phyloP scores from a whole-genome alignment of 2,888 invertebrate species.

The Dasysyrphus tricinctus region DNA sequence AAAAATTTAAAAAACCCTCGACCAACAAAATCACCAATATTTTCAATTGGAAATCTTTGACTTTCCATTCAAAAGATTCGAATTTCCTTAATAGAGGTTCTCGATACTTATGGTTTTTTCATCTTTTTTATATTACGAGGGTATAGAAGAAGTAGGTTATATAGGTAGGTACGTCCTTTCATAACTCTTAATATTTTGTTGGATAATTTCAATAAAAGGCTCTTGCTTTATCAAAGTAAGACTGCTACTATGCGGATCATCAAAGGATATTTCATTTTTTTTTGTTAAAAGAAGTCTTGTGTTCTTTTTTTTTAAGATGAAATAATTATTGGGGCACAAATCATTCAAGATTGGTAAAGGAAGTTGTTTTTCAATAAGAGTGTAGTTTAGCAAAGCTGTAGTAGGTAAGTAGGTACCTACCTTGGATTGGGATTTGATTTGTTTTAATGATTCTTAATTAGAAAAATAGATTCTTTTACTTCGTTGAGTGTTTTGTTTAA shows the following conservation, averaged over 20 bases:
- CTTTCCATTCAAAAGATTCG: constrained; percentile 58
- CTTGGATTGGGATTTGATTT: constrained; percentile 30
- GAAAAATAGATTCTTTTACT: constrained; percentile 16
- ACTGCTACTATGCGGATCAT: constrained; percentile 34
- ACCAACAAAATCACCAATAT: constrained; percentile 60
- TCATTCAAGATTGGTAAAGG: constrained; percentile 39
- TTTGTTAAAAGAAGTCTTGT: constrained; percentile 28
- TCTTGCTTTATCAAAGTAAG: constrained; percentile 49
- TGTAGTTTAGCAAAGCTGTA: constrained; percentile 30
- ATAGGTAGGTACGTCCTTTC: constrained; percentile 1
- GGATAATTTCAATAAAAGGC: constrained; percentile 62
- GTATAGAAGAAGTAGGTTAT: neutral
- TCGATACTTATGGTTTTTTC: constrained; percentile 19
- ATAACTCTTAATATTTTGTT: constrained; percentile 52
- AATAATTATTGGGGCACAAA: constrained; percentile 53
- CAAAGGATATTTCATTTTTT: constrained; percentile 47
- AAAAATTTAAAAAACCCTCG: constrained; percentile 46
- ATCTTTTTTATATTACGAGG: neutral
- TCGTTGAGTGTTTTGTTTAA: constrained; percentile 4
- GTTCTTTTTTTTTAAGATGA: constrained; percentile 42
- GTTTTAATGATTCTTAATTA: constrained; percentile 25
- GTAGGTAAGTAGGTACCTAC: neutral
- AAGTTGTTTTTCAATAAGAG: neutral
- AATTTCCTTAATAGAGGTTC: constrained; percentile 49
- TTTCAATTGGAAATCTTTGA: constrained; percentile 66